Evolutionary conservation across 2,113 vertebrate genomes (phyloP), one percentile per base, ranked within the genome.

Genomic region (Panthera leo): DNA sequence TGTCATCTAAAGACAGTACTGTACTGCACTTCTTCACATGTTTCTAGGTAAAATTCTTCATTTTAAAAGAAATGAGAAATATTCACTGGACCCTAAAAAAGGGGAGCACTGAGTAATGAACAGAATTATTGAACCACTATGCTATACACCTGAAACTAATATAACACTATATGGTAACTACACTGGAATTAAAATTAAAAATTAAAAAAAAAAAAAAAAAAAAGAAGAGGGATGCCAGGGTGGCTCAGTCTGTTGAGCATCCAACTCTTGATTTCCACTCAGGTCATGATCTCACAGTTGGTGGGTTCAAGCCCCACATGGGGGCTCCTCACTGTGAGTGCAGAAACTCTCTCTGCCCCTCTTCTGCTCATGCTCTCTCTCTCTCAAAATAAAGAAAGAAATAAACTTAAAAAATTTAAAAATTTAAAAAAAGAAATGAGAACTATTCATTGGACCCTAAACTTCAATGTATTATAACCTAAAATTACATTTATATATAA

Each of bases 21-120:
- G n/a, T 51, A 80, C 14, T 53, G 31, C 45, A 89, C 70, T 73
- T 42, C 55, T 61, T 95, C 93, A 78, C 11, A 13, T 73, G 82
- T 71, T 65, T 73, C 67, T 78, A 58, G 58, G 39, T 53, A 58
- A 51, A 71, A 55, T 61, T 61, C 15, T 91, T 88, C 36, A 78
- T 82, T 75, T 97, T 63, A 89, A 82, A 93, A 95, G 51, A 89
- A 85, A 93, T 55, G 23, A 71, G n/a, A 78, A 67, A 21, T 68
- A 53, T 63, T 85, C 39, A 27, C 31, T 68, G 42, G 34, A 67
- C 12, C 39, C 34, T 80, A 85, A 80, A 92, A 15, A n/a, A 68
- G 25, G 67, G 67, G 6, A n/a, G 3, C 31, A n/a, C 7, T 34
- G 14, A 68, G 67, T 34, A 68, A 68, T n/a, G 67, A 16, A 34